These are phyloP conservation scores for Ornithoptera priamus DNA, from an alignment of 2,888 invertebrate species.

Conservation along the genomic window DNA sequence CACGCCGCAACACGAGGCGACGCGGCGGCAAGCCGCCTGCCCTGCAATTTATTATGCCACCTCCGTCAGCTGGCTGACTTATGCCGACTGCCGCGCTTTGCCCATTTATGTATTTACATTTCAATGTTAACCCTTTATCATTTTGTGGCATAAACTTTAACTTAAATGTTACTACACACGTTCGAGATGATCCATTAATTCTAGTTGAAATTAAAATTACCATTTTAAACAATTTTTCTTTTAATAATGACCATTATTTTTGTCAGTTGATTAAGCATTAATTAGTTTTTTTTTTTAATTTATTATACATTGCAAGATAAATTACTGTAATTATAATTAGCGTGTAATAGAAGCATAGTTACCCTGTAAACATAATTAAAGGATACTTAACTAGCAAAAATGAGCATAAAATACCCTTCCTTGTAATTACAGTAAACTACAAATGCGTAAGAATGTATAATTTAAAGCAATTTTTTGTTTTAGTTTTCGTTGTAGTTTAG, in stretches of 20 bases:
- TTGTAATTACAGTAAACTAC: no score
- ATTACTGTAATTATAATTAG: no score
- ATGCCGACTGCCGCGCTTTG: conserved; percentile 46
- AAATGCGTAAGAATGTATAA: no score
- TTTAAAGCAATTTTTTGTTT: no score
- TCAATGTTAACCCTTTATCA: conserved; percentile 37
- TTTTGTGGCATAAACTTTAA: conserved; percentile 26
- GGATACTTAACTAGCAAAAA: no score
- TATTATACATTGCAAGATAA: no score
- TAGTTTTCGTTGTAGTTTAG: no score
- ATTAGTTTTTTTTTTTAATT: no score
- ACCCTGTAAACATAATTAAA: no score
- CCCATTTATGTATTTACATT: conserved; percentile 45
- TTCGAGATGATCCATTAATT: conserved; percentile 2
- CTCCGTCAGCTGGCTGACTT: conserved; percentile 55
- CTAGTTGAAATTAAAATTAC: not conserved
- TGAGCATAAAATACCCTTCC: no score
- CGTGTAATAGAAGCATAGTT: no score
- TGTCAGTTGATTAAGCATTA: no score
- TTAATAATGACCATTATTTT: not conserved
- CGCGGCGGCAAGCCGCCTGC: conserved; percentile 44
- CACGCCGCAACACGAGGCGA: conserved; percentile 45
- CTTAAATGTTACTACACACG: not conserved
- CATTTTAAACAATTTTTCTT: not conserved
- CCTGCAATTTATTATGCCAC: conserved; percentile 51